phyloP scores from a whole-genome alignment of 2,888 invertebrate species.

The Nemoura dubitans region DNA sequence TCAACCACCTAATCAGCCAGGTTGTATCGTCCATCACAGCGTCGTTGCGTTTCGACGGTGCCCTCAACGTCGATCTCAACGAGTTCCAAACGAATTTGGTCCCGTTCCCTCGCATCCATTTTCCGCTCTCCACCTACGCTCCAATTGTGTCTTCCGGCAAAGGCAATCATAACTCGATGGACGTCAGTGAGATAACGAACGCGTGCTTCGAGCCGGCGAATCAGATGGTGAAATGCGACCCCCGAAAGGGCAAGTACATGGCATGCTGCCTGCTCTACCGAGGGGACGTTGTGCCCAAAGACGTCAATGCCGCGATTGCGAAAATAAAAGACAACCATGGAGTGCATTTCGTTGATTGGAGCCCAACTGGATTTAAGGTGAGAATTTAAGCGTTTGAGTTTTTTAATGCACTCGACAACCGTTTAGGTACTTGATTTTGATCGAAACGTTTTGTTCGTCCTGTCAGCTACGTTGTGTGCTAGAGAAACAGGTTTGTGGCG shows the following conservation, averaged over 20 bases:
- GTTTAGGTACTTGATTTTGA: too few relatives aligned
- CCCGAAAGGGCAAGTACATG: conserved; percentile 83
- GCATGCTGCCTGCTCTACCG: conserved; percentile 85
- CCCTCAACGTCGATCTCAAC: conserved; percentile 65
- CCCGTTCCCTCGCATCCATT: conserved; percentile 66
- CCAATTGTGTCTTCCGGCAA: conserved; percentile 71
- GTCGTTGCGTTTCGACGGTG: conserved; percentile 63
- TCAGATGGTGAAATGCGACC: conserved; percentile 92
- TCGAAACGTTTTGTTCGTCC: too few relatives aligned
- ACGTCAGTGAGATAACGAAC: conserved; percentile 83
- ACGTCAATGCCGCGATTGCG: conserved; percentile 85
- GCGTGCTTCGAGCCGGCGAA: conserved; percentile 89
- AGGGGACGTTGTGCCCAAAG: conserved; percentile 90
- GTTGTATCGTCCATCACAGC: conserved; percentile 62
- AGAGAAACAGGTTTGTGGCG: too few relatives aligned
- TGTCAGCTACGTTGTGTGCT: too few relatives aligned
- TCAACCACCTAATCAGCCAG: conserved; percentile 73
- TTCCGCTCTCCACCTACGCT: conserved; percentile 58
- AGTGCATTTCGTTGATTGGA: conserved; percentile 94
- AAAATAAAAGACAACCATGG: conserved; percentile 78
- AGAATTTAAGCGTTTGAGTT: too few relatives aligned
- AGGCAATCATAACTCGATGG: conserved; percentile 78
- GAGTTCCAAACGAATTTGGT: conserved; percentile 63
- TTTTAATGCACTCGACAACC: too few relatives aligned
- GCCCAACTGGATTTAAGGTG: conserved; percentile 91